Conservation (phyloP, 1,140 invertebrate genomes). For the Eueides isabella region DNA sequence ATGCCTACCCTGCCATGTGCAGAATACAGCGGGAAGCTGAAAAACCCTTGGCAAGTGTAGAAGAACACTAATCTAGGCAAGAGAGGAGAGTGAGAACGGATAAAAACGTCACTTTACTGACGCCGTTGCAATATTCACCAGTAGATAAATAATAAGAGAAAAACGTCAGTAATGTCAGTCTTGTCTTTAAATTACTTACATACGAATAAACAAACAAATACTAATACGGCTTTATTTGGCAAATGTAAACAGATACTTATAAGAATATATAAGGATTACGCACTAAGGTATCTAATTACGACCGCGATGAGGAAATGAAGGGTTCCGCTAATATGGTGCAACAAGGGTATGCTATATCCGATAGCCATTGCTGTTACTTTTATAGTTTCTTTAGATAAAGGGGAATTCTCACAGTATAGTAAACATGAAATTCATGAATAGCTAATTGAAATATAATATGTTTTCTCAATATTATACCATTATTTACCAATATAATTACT, state of each 20-base stretch:
- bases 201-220: neutral
- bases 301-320: slow-evolving; percentile 2
- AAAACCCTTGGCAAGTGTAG: no score
- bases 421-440: neutral
- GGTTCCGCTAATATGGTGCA: neutral
- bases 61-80: no score
- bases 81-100: no score
- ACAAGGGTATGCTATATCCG: neutral
- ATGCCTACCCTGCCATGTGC: no score
- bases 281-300: neutral
- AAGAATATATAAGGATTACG: neutral
- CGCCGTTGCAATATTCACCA: no score
- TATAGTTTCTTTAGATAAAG: neutral
- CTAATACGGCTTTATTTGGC: slow-evolving; percentile 1
- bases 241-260: slow-evolving; percentile 3
- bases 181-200: neutral
- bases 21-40: no score
- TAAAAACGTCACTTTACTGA: no score
- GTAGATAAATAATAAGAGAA: no score
- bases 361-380: neutral
- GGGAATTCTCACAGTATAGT: neutral
- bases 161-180: no score
- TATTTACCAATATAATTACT: no score
- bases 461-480: no score
- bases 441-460: no score